Evolutionary conservation across 1,140 invertebrate genomes (phyloP).

Genomic region (Monochamus saltuarius): DNA sequence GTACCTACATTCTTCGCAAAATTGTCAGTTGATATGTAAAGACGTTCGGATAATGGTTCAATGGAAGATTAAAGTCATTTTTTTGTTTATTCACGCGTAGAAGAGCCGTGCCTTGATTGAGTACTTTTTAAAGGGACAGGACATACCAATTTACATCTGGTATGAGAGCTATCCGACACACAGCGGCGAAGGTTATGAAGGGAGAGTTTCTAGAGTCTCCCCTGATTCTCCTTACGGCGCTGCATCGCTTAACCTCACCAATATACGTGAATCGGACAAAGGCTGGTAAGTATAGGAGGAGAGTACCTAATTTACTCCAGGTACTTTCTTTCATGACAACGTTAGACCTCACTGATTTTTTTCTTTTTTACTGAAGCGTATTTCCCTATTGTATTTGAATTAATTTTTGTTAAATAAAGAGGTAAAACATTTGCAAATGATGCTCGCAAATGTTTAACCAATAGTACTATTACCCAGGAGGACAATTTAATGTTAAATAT

Average conservation of each 20-base stretch:
- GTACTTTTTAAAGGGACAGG: conserved; percentile 71
- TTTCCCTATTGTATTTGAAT: no score
- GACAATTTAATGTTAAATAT: no score
- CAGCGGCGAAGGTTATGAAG: conserved; percentile 88
- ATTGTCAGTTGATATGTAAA: no score
- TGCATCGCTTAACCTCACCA: conserved; percentile 91
- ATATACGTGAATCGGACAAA: conserved; percentile 88
- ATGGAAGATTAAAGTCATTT: conserved; percentile 36
- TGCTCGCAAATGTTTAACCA: no score
- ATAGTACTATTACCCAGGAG: no score
- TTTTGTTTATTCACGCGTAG: conserved; percentile 29
- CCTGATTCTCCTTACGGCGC: conserved; percentile 83
- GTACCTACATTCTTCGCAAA: no score
- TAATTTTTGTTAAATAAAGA: not conserved
- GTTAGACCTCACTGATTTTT: no score
- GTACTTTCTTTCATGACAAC: no score
- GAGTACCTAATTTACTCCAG: no score
- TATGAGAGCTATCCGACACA: conserved; percentile 95
- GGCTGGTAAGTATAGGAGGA: conserved; percentile 70
- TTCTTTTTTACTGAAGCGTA: no score
- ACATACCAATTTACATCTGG: conserved; percentile 96
- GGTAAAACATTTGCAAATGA: not conserved
- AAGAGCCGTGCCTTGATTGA: conserved; percentile 38
- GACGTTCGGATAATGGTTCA: not conserved
- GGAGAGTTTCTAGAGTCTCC: conserved; percentile 82